Evolutionary conservation across 2,888 invertebrate species (phyloP).

Genomic region (Pristionchus japonicus): DNA sequence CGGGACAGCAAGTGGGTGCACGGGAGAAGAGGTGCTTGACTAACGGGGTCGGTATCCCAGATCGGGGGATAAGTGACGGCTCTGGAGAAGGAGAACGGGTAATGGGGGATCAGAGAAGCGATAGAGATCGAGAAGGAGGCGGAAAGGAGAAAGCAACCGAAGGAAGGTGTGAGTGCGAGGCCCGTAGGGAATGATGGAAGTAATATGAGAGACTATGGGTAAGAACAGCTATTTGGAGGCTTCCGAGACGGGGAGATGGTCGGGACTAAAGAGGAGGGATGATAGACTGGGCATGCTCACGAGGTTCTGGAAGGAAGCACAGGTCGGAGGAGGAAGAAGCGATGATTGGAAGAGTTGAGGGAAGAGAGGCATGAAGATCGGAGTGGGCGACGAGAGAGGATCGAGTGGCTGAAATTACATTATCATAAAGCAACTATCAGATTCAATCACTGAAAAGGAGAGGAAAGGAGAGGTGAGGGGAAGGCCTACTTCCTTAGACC

Average conservation of each 20-base stretch:
- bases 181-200: not conserved
- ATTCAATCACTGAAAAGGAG: no score
- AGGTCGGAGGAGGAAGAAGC: not conserved
- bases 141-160: slow-evolving; percentile 8
- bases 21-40: not conserved
- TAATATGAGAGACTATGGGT: not conserved
- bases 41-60: no score
- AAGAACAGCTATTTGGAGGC: not conserved
- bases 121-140: slow-evolving; percentile 16
- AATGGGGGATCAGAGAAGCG: not conserved
- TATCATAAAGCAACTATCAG: no score
- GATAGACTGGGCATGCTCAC: slow-evolving; percentile 3
- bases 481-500: no score
- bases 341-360: slow-evolving; percentile 30
- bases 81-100: no score
- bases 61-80: no score
- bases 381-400: not conserved
- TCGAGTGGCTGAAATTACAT: not conserved
- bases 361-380: not conserved
- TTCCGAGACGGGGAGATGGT: not conserved
- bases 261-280: not conserved
- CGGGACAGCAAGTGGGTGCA: not conserved
- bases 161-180: not conserved
- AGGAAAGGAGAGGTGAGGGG: no score
- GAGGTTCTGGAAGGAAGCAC: not conserved